Conservation (phyloP, 1,140 invertebrate genomes). For the Cotesia typhae region DNA sequence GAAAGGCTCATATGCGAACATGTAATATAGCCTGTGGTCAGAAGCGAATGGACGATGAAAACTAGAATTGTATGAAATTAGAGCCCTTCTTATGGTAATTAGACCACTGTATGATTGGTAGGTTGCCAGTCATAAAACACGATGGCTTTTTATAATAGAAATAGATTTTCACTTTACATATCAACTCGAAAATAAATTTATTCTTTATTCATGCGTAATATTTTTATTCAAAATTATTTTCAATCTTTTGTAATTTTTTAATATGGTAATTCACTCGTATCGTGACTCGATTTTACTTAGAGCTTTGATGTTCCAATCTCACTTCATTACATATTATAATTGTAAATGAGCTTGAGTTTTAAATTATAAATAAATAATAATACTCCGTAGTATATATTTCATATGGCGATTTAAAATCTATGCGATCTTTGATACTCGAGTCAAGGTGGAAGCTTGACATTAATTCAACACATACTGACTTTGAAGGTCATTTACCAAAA, state of each 20-base stretch:
- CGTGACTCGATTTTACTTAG: conserved; percentile 25
- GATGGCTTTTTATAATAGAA: conserved; percentile 22
- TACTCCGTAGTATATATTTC: conserved; percentile 9
- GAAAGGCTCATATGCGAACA: neutral
- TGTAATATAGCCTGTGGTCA: conserved; percentile 18
- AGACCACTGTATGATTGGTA: conserved; percentile 59
- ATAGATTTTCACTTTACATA: conserved; percentile 46
- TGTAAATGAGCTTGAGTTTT: conserved; percentile 28
- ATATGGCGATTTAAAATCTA: conserved; percentile 2
- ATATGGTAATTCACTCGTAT: conserved; percentile 37
- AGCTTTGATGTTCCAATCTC: conserved; percentile 32
- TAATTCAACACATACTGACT: conserved; percentile 14
- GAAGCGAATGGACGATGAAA: conserved; percentile 27
- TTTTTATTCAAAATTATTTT: conserved; percentile 24
- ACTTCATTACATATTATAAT: conserved; percentile 34
- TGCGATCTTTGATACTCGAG: conserved; percentile 19
- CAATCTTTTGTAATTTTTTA: conserved; percentile 32
- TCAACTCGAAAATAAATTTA: conserved; percentile 46
- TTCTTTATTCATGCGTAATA: conserved; percentile 17
- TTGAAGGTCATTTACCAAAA: conserved; percentile 10
- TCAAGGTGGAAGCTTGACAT: conserved; percentile 20
- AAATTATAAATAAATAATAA: conserved; percentile 1
- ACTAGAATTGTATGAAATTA: conserved; percentile 59
- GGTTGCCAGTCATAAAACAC: conserved; percentile 43
- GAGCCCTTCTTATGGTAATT: conserved; percentile 64